phyloP scores from a whole-genome alignment of 2,797 vertebrate genomes.

The Sciurus vulgaris region DNA sequence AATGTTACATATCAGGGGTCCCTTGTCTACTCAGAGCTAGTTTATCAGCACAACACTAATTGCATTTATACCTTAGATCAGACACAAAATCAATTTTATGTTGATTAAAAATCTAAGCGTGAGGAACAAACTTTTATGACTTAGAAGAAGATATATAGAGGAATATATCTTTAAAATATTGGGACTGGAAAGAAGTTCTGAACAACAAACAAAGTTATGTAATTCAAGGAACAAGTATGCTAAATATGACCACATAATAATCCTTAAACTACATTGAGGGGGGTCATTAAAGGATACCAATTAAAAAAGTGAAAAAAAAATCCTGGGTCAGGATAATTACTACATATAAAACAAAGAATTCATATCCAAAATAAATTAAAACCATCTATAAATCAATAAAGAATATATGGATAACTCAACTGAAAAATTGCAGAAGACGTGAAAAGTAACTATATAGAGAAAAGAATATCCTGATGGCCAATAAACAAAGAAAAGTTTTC shows the following conservation, averaged over 20 bases:
- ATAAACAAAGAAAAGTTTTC: constrained; percentile 5
- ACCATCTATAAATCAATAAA: not conserved
- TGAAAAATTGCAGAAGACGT: not conserved
- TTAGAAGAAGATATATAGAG: not conserved
- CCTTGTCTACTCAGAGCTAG: not conserved
- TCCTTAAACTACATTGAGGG: not conserved
- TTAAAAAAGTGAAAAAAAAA: not conserved
- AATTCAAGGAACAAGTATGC: not conserved
- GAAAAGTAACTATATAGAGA: not conserved
- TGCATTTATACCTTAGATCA: not conserved
- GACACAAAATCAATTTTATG: not conserved
- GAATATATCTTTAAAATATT: not conserved
- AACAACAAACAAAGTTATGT: not conserved
- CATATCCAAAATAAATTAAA: constrained; percentile 20
- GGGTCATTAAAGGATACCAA: not conserved
- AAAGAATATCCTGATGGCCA: not conserved
- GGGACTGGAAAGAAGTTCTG: not conserved
- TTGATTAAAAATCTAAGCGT: constrained; percentile 17
- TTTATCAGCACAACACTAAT: not conserved
- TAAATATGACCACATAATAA: not conserved
- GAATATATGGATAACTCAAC: not conserved
- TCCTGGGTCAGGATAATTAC: not conserved
- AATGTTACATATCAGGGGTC: not conserved
- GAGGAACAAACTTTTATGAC: not conserved
- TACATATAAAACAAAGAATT: not conserved